Evolutionary conservation across 2,113 vertebrate genomes (phyloP).

Genomic region (Actenoides hombroni): DNA sequence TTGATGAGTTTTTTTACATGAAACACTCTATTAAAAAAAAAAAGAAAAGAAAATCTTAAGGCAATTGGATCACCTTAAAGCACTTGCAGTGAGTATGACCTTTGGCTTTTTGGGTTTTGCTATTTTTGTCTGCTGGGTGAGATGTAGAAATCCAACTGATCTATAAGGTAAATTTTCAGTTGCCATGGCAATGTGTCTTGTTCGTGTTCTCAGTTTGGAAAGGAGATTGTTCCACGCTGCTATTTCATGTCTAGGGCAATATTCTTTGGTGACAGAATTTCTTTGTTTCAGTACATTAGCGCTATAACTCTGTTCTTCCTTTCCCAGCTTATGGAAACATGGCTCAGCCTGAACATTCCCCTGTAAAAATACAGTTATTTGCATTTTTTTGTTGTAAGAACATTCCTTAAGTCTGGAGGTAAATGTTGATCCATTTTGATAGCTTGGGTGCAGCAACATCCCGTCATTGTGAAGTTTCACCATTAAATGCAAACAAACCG

Average conservation of each 20-base stretch:
- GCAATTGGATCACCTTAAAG: constrained; percentile 1
- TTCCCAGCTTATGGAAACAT: constrained; percentile 13
- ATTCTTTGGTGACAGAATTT: constrained; percentile 34
- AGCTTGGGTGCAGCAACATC: constrained; percentile 52
- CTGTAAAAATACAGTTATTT: constrained; percentile 31
- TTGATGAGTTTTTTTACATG: background rate
- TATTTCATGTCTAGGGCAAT: background rate
- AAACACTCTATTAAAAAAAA: background rate
- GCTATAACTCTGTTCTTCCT: constrained; percentile 4
- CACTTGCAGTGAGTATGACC: background rate
- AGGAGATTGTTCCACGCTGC: background rate
- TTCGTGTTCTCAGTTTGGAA: constrained; percentile 1
- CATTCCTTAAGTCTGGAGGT: constrained; percentile 65
- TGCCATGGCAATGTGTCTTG: background rate
- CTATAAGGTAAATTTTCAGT: constrained; percentile 33
- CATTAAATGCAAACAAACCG: background rate
- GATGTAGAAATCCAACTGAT: constrained; percentile 22
- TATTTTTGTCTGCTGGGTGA: background rate
- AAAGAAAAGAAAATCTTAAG: background rate
- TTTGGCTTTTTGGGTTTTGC: background rate
- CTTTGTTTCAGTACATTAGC: constrained; percentile 12
- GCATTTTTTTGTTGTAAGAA: constrained; percentile 36
- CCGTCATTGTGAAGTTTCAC: background rate
- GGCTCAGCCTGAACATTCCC: constrained; percentile 43
- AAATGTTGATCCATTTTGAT: constrained; percentile 45